Evolutionary conservation across 1,140 invertebrate genomes (phyloP), one percentile per base, ranked within the genome.

Genomic region (Drosophila quadrilineata): DNA sequence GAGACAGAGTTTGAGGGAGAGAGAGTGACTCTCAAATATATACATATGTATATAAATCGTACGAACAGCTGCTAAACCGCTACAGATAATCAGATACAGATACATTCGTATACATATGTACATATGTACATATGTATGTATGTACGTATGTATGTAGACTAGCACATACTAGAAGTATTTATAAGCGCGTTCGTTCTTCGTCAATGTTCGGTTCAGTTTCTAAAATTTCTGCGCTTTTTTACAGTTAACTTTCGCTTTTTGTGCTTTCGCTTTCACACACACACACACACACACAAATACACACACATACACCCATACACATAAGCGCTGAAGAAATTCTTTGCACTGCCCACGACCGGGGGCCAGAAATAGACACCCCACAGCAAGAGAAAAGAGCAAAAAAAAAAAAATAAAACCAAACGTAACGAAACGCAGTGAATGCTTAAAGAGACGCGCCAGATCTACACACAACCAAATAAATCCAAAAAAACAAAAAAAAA

Each of bases 51-150:
- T 17, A 41, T 6, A 48, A 49, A 40, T 62, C 45, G 49, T 36
- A 50, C 59, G 17, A 63, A 63, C 65, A 68, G 63, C 63, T 66
- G 63, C 63, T 66, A 66, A 59, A 63, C 49, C 35, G 65, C 57
- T 84, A 82, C 80, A 80, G 71, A 82, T 73, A 82, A 84, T 82
- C 77, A 82, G 73, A 82, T 82, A 84, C 76, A 77, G 77, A 82
- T 80, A 80, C 54, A 80, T 80, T n/a, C n/a, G n/a, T n/a, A n/a
- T n/a, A n/a, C n/a, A n/a, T n/a, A n/a, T n/a, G n/a, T n/a, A n/a
- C n/a, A n/a, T n/a, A n/a, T n/a, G n/a, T n/a, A n/a, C n/a, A n/a
- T n/a, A n/a, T n/a, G n/a, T n/a, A n/a, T n/a, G n/a, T n/a, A n/a
- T n/a, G n/a, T n/a, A n/a, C n/a, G n/a, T n/a, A n/a, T n/a, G n/a